phyloP scores from a whole-genome alignment of 2,888 invertebrate genomes.

The Eilema depressum region DNA sequence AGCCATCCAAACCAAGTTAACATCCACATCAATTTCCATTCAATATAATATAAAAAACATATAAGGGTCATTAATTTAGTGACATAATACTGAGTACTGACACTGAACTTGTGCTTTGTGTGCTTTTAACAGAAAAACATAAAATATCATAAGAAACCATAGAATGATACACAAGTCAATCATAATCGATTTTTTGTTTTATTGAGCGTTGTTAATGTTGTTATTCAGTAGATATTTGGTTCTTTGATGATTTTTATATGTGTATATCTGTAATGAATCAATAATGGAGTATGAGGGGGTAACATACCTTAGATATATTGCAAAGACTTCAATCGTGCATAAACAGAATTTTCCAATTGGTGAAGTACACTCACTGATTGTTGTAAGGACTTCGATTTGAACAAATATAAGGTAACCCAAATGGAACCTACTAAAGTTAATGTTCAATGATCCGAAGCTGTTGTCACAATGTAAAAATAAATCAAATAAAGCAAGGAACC shows the following conservation, averaged over 20 bases:
- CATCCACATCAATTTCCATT: not conserved
- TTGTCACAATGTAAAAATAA: constrained; percentile 31
- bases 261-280: not conserved
- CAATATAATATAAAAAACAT: not conserved
- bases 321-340: not conserved
- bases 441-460: not conserved
- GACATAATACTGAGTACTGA: not conserved
- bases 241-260: not conserved
- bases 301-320: constrained; percentile 14
- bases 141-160: not conserved
- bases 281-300: not conserved
- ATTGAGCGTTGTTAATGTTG: not conserved
- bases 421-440: constrained; percentile 18
- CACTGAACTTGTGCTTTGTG: not conserved
- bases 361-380: constrained; percentile 43
- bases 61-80: not conserved
- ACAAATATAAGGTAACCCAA: constrained; percentile 34
- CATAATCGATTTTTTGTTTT: not conserved
- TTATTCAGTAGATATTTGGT: not conserved
- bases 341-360: constrained; percentile 7
- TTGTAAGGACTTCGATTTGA: constrained; percentile 35
- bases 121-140: not conserved
- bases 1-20: not conserved
- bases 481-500: constrained; percentile 37
- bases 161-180: not conserved